These are phyloP conservation scores for Noctua fimbriata DNA, from an alignment of 2,888 invertebrate genomes.

Conservation along the genomic window DNA sequence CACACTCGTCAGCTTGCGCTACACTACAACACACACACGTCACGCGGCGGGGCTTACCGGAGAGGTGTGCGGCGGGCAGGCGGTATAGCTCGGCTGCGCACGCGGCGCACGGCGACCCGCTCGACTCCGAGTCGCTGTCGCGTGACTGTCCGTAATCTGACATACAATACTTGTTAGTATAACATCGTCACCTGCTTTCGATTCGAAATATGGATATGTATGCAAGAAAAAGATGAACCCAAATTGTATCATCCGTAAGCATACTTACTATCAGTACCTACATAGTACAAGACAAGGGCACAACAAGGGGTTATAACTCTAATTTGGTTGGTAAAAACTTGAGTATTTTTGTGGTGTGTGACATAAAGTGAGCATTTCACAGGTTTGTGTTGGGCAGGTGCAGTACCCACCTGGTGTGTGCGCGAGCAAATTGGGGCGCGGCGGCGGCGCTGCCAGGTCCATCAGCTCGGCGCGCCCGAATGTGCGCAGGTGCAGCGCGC, in stretches of 20 bases:
- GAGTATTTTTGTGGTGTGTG: background rate
- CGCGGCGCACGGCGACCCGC: conserved; percentile 85
- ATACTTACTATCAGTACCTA: background rate
- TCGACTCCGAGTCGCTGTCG: conserved; percentile 85
- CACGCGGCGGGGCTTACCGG: conserved; percentile 64
- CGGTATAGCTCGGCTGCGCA: conserved; percentile 82
- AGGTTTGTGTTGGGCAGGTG: background rate
- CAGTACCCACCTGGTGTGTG: conserved; percentile 71
- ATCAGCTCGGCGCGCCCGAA: conserved; percentile 76
- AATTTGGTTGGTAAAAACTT: background rate
- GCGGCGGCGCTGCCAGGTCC: conserved; percentile 79
- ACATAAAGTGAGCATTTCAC: background rate
- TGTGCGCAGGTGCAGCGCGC: conserved; percentile 80
- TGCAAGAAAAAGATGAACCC: background rate
- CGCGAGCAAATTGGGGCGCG: conserved; percentile 77
- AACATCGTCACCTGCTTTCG: background rate
- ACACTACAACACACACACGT: conserved; percentile 58
- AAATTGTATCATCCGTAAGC: background rate
- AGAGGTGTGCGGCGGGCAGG: conserved; percentile 75
- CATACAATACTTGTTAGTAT: background rate
- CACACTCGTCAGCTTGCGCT: conserved; percentile 59
- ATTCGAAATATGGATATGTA: background rate
- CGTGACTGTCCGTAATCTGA: conserved; percentile 74
- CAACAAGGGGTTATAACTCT: background rate
- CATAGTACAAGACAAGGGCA: background rate